phyloP scores from a whole-genome alignment of 2,797 vertebrate genomes.

The Pangasius larnaudii region DNA sequence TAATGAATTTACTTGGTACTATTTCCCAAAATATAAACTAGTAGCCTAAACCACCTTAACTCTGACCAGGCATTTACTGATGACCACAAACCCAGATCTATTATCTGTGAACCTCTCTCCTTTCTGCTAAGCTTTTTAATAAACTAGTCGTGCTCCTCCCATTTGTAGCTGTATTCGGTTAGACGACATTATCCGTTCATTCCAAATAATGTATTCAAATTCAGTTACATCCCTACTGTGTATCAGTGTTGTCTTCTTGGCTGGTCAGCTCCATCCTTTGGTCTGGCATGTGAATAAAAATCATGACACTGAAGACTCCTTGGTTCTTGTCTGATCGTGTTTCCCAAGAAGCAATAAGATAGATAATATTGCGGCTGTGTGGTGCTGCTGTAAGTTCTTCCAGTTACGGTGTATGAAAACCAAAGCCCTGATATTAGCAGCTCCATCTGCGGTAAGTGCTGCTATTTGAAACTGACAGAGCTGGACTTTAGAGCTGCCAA shows the following conservation, averaged over 20 bases:
- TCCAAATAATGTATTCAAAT: background rate
- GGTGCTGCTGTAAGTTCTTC: background rate
- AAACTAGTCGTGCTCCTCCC: background rate
- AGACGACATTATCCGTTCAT: too few species aligned
- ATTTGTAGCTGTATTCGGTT: background rate
- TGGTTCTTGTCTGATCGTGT: conserved; percentile 19
- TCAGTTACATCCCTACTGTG: background rate
- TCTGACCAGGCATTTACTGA: background rate
- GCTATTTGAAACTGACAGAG: conserved; percentile 47
- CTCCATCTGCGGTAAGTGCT: conserved; percentile 43
- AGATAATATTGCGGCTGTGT: conserved; percentile 18
- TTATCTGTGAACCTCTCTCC: background rate
- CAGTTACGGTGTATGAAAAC: conserved; percentile 10
- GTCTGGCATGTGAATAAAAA: conserved; percentile 27
- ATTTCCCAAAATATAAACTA: background rate
- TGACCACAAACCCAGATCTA: background rate
- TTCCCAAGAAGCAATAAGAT: conserved; percentile 33
- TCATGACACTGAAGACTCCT: conserved; percentile 36
- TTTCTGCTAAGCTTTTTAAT: background rate
- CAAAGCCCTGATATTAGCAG: conserved; percentile 46
- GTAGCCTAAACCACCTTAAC: background rate
- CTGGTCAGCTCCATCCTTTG: conserved; percentile 13
- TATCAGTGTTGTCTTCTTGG: conserved; percentile 6
- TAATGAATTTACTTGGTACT: background rate
- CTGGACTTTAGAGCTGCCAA: conserved; percentile 46